Evolutionary conservation across 1,140 invertebrate species (phyloP).

Genomic region (Bombus impatiens): DNA sequence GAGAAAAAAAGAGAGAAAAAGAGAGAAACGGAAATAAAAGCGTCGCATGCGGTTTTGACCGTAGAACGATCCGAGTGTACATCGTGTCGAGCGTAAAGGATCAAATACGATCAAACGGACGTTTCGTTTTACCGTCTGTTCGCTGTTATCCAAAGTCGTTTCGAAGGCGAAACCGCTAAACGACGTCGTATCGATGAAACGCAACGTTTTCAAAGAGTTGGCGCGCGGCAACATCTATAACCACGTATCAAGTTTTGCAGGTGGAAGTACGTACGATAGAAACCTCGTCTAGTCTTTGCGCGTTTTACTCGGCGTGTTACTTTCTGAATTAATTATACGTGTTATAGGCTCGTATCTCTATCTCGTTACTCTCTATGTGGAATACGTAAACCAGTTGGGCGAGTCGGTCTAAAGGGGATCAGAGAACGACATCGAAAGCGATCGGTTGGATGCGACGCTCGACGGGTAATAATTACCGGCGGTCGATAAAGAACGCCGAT

Average conservation of each 20-base stretch:
- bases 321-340: not conserved
- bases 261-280: not conserved
- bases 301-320: not conserved
- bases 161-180: too few relatives aligned
- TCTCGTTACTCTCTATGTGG: not conserved
- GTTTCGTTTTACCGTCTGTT: too few relatives aligned
- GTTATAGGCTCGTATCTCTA: not conserved
- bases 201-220: too few relatives aligned
- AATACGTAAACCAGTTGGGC: slow-evolving; percentile 27
- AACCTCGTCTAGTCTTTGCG: not conserved
- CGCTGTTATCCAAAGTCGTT: too few relatives aligned
- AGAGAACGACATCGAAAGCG: slow-evolving; percentile 6
- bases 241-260: not conserved
- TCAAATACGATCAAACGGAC: too few relatives aligned
- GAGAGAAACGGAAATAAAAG: too few relatives aligned
- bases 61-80: too few relatives aligned
- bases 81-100: too few relatives aligned
- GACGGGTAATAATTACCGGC: slow-evolving; percentile 63
- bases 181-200: too few relatives aligned
- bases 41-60: too few relatives aligned
- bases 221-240: not conserved
- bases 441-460: slow-evolving; percentile 33
- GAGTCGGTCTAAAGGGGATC: not conserved
- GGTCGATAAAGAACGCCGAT: slow-evolving; percentile 51
- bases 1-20: not conserved